Evolutionary conservation across 2,888 invertebrate genomes (phyloP), one percentile per base, ranked within the genome.

Genomic region (Prosapia bicincta): DNA sequence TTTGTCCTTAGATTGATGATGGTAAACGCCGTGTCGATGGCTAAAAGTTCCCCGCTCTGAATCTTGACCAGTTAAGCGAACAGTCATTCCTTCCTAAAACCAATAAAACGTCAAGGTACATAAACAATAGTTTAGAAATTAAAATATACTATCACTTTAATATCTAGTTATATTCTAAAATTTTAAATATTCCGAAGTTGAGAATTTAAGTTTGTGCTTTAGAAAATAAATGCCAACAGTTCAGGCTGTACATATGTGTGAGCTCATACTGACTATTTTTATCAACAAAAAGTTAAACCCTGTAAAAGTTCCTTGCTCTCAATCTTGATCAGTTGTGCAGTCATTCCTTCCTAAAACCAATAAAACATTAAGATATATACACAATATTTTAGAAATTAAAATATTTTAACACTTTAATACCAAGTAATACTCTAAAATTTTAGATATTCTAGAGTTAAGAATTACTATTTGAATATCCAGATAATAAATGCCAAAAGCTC

Each of bases 21-120:
- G 94, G 72, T 93, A 86, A 70, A 96, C 92, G 85, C 94, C 93
- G 83, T 95, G 93, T 65, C 95, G 87, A 82, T 90, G 90, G 0
- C 89, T 89, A 87, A 94, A 93, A 20, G 94, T 94, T 72, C 94
- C 94, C 80, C 95, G 87, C 84, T 95, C 94, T 0, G 93, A 93
- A 83, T 96, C 95, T 84, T 95, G 88, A 0, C 95, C 94, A 1
- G 89, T 88, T 32, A 95, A 86, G 65, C 94, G 86, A 5, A 96
- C 91, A 83, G 93, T 93, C 77, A 91, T 87, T 28, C 90, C 90
- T 80, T 94, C 93, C 79, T 92, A 90, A 66, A 95, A 43, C 0
- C 25, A 72, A 66, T 30, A 23, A n/a, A n/a, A n/a, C n/a, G n/a
- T n/a, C n/a, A n/a, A n/a, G n/a, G n/a, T n/a, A n/a, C n/a, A n/a